These are phyloP conservation scores for Lasioglossum albipes DNA, from an alignment of 1,140 invertebrate species.

Conservation along the genomic window DNA sequence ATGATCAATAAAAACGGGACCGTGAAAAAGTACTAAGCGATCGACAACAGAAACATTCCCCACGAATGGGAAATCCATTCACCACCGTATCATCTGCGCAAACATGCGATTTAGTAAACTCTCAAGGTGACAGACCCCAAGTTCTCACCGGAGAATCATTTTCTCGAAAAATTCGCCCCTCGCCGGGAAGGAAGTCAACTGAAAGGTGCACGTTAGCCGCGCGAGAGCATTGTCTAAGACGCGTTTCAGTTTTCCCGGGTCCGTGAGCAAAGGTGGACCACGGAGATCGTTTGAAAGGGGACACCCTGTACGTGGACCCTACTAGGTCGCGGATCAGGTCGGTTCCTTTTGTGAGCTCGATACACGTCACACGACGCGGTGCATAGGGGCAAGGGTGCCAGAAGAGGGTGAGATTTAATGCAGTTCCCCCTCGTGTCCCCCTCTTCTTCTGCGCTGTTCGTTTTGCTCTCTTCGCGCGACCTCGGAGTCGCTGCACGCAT, in stretches of 20 bases:
- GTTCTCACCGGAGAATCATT: not conserved
- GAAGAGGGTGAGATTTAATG: slow-evolving; percentile 63
- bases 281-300: slow-evolving; percentile 27
- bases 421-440: slow-evolving; percentile 7
- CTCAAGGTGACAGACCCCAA: not conserved
- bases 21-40: too few relatives aligned
- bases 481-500: slow-evolving; percentile 36
- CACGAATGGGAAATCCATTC: too few relatives aligned
- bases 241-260: not conserved
- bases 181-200: not conserved
- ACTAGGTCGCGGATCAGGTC: slow-evolving; percentile 57
- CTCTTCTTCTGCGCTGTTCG: not conserved
- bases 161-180: not conserved
- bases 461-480: slow-evolving; percentile 37
- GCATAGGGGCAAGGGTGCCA: slow-evolving; percentile 42
- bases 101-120: not conserved
- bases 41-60: too few relatives aligned
- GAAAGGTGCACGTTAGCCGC: not conserved
- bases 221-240: not conserved
- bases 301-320: slow-evolving; percentile 19
- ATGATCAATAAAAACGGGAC: too few relatives aligned
- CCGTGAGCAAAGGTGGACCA: not conserved
- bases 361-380: slow-evolving; percentile 50
- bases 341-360: slow-evolving; percentile 56
- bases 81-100: not conserved